phyloP scores from a whole-genome alignment of 1,140 invertebrate species.

The Zophobas morio region DNA sequence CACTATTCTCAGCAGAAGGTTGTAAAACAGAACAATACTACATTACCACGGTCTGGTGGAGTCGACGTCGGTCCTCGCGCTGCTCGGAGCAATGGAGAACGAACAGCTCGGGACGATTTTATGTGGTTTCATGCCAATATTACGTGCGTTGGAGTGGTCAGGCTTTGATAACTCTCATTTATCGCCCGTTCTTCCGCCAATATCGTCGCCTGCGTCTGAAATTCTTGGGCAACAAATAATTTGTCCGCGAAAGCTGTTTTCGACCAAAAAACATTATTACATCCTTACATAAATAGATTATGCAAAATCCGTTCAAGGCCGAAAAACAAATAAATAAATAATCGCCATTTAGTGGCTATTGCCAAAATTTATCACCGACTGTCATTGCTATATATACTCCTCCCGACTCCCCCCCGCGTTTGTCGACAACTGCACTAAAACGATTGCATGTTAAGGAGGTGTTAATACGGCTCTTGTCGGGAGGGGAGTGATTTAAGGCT shows the following conservation, averaged over 20 bases:
- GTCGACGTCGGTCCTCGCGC: slow-evolving; percentile 19
- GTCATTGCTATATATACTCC: slow-evolving; percentile 18
- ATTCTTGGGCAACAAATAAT: neutral
- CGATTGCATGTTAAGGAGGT: slow-evolving; percentile 25
- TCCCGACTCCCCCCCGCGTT: neutral
- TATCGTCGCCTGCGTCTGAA: slow-evolving; percentile 8
- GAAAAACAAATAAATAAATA: slow-evolving; percentile 48
- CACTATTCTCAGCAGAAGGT: slow-evolving; percentile 41
- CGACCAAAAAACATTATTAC: slow-evolving; percentile 16
- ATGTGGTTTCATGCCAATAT: slow-evolving; percentile 42
- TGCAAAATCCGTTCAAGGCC: slow-evolving; percentile 44
- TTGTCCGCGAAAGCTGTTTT: neutral
- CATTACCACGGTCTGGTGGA: slow-evolving; percentile 49
- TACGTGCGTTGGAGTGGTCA: slow-evolving; percentile 46
- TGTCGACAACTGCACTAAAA: slow-evolving; percentile 1
- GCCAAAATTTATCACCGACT: slow-evolving; percentile 43
- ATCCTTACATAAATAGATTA: slow-evolving; percentile 37
- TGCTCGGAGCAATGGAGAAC: neutral
- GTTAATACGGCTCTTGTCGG: slow-evolving; percentile 15
- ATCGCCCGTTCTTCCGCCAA: slow-evolving; percentile 34
- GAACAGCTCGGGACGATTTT: slow-evolving; percentile 20
- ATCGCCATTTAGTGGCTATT: slow-evolving; percentile 40
- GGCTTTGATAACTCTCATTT: slow-evolving; percentile 44
- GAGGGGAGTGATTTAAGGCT: slow-evolving; percentile 1
- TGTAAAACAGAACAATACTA: slow-evolving; percentile 50